Evolutionary conservation across 2,797 vertebrate genomes (phyloP).

Genomic region (Sandelia bainsii): DNA sequence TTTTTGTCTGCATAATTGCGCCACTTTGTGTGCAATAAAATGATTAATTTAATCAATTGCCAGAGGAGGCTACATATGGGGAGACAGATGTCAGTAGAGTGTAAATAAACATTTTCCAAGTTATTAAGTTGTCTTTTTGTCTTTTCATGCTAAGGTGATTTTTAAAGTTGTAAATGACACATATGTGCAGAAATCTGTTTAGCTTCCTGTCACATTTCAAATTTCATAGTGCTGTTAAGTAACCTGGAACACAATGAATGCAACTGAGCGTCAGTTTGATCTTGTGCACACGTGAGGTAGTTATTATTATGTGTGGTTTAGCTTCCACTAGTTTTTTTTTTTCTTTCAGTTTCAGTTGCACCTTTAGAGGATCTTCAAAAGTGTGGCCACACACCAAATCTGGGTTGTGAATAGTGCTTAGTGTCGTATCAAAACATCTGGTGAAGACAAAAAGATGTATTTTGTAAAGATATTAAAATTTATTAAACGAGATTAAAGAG

Average conservation of each 20-base stretch:
- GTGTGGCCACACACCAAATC: not conserved
- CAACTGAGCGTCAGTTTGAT: conserved; percentile 7
- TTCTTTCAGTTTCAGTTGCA: conserved; percentile 1
- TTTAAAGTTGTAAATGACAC: not conserved
- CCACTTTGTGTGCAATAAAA: not conserved
- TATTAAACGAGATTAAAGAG: not conserved
- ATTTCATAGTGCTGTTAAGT: not conserved
- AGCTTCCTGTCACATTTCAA: not conserved
- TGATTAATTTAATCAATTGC: too few species aligned
- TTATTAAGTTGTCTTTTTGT: too few species aligned
- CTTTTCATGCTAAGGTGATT: not conserved
- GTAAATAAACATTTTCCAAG: too few species aligned
- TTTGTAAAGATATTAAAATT: not conserved
- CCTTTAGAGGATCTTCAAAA: not conserved
- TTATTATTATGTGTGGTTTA: conserved; percentile 1
- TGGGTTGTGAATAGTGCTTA: not conserved
- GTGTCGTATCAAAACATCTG: not conserved
- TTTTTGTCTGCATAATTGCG: conserved; percentile 7
- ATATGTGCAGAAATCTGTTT: not conserved
- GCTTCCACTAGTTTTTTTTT: not conserved
- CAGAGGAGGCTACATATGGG: too few species aligned
- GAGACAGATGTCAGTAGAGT: too few species aligned
- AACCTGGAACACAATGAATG: conserved; percentile 6
- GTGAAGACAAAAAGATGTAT: not conserved
- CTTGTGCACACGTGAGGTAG: not conserved